Evolutionary conservation across 2,888 invertebrate genomes (phyloP), one percentile per base, ranked within the genome.

Genomic region (Tachina lurida): DNA sequence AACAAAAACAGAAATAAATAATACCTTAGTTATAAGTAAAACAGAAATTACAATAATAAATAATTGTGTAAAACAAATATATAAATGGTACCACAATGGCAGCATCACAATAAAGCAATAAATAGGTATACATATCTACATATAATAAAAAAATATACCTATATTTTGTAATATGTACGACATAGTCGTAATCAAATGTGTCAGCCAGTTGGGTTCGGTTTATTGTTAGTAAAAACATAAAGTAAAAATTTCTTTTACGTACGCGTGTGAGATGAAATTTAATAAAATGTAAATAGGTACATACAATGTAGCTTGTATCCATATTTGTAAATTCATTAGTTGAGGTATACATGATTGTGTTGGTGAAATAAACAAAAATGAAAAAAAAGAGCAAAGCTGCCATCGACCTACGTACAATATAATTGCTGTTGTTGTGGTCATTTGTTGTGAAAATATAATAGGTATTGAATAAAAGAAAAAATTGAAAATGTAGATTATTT

Each of bases 1-100:
- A 84, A 80, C 75, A 84, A 84, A 84, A 84, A 84, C 80, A 68
- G 65, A 58, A 79, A 68, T 70, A 58, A 79, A 79, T 63, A 79
- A 84, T 71, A 60, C 4, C n/a, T 31, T 5, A 31, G 31, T 13
- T 31, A 58, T 52, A 43, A n/a, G 47, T 60, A 47, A 73, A 73
- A 56, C 19, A 76, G 22, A 22, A 13, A 73, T 54, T 70, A 78
- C 17, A 75, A 49, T 43, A 67, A 56, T 19, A 80, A 58, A 15
- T 41, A 74, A 73, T 12, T 19, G 58, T 15, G 68, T 54, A 70
- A 41, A 68, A 47, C 52, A 60, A 75, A 75, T 31, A 70, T 17
- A n/a, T n/a, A n/a, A n/a, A n/a, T n/a, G n/a, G n/a, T n/a, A n/a
- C n/a, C 15, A 75, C 49, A 65, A 65, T 39, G 58, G 22, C 63